Evolutionary conservation across 2,888 invertebrate species (phyloP), one percentile per base, ranked within the genome.

Genomic region (Caenorhabditis becei): DNA sequence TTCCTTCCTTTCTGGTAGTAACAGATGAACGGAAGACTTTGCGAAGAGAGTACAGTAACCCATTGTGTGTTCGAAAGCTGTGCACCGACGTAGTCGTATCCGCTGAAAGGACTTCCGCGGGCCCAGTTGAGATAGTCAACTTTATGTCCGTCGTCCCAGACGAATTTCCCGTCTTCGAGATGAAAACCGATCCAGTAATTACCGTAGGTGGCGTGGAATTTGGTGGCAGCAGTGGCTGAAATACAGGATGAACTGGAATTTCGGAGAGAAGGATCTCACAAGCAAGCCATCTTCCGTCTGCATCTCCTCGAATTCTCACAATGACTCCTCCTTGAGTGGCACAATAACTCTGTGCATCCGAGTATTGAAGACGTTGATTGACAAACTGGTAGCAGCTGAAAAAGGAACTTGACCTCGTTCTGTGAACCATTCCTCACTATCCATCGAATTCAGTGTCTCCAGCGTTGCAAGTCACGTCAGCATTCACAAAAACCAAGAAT

Each of bases 101-200:
- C 77, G 53, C 62, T 58, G 63, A 53, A 77, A 35, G 77, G 77
- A 44, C 51, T 70, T 23, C 77, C 77, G 0, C 23, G 18, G 14
- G 51, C 65, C 77, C 77, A 77, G 26, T 77, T 69, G 20, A 51
- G 0, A 23, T 65, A 77, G 37, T 51, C 35, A 0, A 51, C 23
- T 1, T 49, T 0, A 3, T 32, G 18, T 18, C 58, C 56, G 20
- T 77, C 70, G 18, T 70, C 70, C 77, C 77, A 77, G 16, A 53
- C n/a, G 53, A 47, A 69, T n/a, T 77, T 0, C 10, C 47, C 24
- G n/a, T 65, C 14, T 16, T 65, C 63, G 0, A 32, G 32, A 16
- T 70, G 63, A 10, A 77, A 63, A n/a, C 77, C 70, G 44, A 77
- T 77, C 77, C 77, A 77, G 58, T 62, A 77, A 53, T 70, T 69